These are phyloP conservation scores for human (Homo sapiens) DNA, from an alignment of 2,113 vertebrate species.

Conservation along the genomic window DNA sequence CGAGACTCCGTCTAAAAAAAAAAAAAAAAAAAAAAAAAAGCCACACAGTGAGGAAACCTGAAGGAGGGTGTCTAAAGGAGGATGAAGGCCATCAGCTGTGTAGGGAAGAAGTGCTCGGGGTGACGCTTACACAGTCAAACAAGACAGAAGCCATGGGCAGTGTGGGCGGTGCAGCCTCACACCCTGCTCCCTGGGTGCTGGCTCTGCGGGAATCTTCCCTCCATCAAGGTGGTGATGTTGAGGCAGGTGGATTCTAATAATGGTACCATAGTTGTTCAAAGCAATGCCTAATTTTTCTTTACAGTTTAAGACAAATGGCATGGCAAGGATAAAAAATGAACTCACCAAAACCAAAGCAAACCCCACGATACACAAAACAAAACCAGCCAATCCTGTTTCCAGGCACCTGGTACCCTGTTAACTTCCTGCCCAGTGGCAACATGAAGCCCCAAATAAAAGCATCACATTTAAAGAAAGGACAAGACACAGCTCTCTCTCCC, in stretches of 20 bases:
- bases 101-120: fast-evolving
- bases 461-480: background rate
- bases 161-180: background rate
- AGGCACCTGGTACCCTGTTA: background rate
- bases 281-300: background rate
- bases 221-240: fast-evolving
- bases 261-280: fast-evolving
- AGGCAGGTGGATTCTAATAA: background rate
- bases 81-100: fast-evolving
- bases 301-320: background rate
- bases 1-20: too few relatives aligned
- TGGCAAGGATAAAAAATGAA: background rate
- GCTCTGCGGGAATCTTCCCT: background rate
- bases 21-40: too few relatives aligned
- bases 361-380: background rate
- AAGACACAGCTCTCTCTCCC: background rate
- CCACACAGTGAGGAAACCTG: too few relatives aligned
- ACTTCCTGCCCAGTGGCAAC: background rate
- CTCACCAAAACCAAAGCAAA: background rate
- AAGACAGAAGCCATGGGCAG: fast-evolving
- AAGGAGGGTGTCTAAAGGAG: background rate
- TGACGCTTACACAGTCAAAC: background rate
- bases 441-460: background rate
- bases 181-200: background rate
- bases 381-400: background rate